Evolutionary conservation across 1,140 invertebrate species (phyloP).

Genomic region (Lysiphlebus fabarum): DNA sequence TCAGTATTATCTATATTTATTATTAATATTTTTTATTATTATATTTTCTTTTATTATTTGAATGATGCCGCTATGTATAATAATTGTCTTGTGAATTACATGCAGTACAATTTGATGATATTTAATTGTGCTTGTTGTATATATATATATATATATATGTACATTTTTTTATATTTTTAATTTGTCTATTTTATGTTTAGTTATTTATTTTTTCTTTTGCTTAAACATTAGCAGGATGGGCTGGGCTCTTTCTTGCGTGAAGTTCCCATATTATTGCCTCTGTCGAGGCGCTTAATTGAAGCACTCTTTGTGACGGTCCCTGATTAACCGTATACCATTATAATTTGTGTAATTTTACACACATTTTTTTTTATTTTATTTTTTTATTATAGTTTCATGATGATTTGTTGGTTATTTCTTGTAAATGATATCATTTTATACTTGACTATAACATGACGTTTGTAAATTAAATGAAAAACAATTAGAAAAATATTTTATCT

Average conservation of each 20-base stretch:
- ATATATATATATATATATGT: constrained; percentile 1
- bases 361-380: too few relatives aligned
- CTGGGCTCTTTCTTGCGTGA: constrained; percentile 27
- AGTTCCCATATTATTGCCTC: constrained; percentile 29
- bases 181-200: constrained; percentile 18
- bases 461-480: constrained; percentile 8
- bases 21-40: background rate
- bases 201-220: constrained; percentile 24
- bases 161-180: constrained; percentile 6
- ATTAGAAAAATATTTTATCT: constrained; percentile 20
- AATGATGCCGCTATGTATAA: constrained; percentile 4
- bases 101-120: constrained; percentile 9
- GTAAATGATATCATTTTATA: too few relatives aligned
- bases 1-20: too few relatives aligned
- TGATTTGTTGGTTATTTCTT: too few relatives aligned
- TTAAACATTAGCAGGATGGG: constrained; percentile 27
- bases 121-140: constrained; percentile 10
- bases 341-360: constrained; percentile 1
- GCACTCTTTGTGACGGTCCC: constrained; percentile 30
- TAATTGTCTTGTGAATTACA: constrained; percentile 15
- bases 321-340: constrained; percentile 23
- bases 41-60: background rate
- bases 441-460: too few relatives aligned
- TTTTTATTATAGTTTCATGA: too few relatives aligned
- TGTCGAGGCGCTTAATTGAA: constrained; percentile 26